Evolutionary conservation across 1,140 invertebrate genomes (phyloP).

Genomic region (Pararge aegeria): DNA sequence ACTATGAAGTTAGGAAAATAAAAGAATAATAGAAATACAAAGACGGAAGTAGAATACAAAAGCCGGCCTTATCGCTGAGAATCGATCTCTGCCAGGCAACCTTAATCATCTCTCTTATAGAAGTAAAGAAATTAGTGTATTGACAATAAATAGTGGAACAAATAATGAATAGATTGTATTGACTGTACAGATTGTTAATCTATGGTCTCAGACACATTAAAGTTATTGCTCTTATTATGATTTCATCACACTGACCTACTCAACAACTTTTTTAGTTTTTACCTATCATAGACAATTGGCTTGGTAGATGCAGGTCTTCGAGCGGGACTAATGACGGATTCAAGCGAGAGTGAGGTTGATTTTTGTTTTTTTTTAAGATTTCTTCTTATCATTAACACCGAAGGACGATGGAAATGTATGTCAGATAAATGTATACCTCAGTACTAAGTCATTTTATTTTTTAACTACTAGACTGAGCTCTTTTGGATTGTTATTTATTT

Average conservation of each 20-base stretch:
- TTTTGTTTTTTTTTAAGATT: slow-evolving; percentile 6
- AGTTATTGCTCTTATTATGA: slow-evolving; percentile 7
- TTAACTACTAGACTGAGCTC: neutral
- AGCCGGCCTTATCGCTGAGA: no score
- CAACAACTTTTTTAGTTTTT: slow-evolving; percentile 18
- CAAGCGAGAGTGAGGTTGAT: slow-evolving; percentile 14
- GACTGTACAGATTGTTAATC: neutral
- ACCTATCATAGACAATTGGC: slow-evolving; percentile 25
- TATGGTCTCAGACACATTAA: neutral
- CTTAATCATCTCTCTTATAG: no score
- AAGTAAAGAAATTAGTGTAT: no score
- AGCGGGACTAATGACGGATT: slow-evolving; percentile 25
- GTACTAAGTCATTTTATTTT: no score
- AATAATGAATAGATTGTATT: neutral
- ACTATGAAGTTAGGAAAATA: no score
- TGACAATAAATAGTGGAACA: no score
- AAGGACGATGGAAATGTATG: neutral
- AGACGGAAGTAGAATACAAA: no score
- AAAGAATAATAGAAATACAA: no score
- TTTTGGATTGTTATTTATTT: no score
- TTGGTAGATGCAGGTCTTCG: slow-evolving; percentile 3
- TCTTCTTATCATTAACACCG: slow-evolving; percentile 10
- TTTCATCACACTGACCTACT: slow-evolving; percentile 19
- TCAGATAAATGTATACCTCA: neutral
- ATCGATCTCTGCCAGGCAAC: no score